Evolutionary conservation across 2,888 invertebrate species (phyloP), one percentile per base, ranked within the genome.

Genomic region (Boloria euphrosyne): DNA sequence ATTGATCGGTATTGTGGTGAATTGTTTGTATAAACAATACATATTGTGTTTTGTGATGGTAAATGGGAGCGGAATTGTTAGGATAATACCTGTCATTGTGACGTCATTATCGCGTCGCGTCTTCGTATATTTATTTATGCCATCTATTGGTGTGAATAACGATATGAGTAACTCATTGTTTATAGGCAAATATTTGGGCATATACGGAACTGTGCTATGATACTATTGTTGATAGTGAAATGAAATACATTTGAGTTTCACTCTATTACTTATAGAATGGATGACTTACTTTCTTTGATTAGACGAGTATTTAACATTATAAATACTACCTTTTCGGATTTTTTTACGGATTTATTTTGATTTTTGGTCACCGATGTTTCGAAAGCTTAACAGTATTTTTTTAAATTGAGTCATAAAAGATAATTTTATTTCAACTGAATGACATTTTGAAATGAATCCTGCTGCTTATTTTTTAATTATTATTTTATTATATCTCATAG

Each of bases 1-100:
- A 84, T 87, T 85, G 86, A 86, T 82, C 82, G 81, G 74, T 71
- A 71, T 71, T 72, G 73, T 72, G 68, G 71, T 68, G 75, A 68
- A 75, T 73, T 75, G 73, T 78, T 79, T 77, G 65, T 73, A 76
- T 78, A 80, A 79, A 83, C 78, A 84, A 81, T 77, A 76, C 77
- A 74, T 70, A 73, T 70, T 74, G 72, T 72, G 71, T 65, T 71
- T 68, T 68, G 70, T 62, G 66, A 58, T 68, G 68, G 66, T 71
- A 78, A 76, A 76, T 73, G 74, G 74, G 76, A 63, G 66, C 67
- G 68, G 68, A 73, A 70, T 72, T 72, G 72, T 68, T 69, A 69
- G 67, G 70, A 71, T 67, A 65, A 70, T 71, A 68, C 62, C 66
- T 68, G 68, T 70, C 67, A 68, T 72, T 73, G 68, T 72, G 68